Conservation (phyloP, 37 sponge, comb jelly and placozoan species). For the Halichondria panicea region DNA sequence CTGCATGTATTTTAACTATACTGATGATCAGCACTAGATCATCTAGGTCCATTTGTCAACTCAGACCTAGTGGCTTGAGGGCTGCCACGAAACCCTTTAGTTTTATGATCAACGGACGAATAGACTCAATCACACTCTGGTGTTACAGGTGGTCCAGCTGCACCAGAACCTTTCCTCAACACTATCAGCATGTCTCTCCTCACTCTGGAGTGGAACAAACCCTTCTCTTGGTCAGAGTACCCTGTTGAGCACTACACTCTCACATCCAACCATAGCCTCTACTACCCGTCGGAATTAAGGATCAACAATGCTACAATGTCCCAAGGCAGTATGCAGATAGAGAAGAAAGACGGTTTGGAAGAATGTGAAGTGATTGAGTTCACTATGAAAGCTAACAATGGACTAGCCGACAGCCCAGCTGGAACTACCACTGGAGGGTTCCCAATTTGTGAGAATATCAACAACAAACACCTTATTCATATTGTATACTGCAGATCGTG, state of each 20-base stretch:
- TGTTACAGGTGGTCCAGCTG: background rate
- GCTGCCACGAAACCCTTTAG: too few relatives aligned
- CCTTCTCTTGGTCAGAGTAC: slow-evolving; percentile 11
- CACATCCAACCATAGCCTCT: slow-evolving; percentile 3
- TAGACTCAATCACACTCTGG: too few relatives aligned
- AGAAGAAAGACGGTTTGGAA: too few relatives aligned
- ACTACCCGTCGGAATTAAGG: background rate
- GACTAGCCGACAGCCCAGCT: background rate
- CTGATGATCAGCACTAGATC: too few relatives aligned
- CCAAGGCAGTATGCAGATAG: too few relatives aligned
- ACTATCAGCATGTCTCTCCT: background rate
- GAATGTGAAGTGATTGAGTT: background rate
- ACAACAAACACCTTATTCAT: too few relatives aligned
- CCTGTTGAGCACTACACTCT: slow-evolving; percentile 9
- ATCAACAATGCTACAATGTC: too few relatives aligned
- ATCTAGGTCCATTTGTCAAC: too few relatives aligned
- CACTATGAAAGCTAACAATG: background rate
- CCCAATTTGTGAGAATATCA: slow-evolving; percentile 9
- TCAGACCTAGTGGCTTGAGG: too few relatives aligned
- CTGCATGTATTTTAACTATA: too few relatives aligned
- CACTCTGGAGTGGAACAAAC: slow-evolving; percentile 7
- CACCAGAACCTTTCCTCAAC: background rate
- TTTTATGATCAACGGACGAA: too few relatives aligned
- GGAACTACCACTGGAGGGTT: background rate
- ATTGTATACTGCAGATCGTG: too few relatives aligned